Base-by-base conservation (phyloP, 2,113 vertebrate genomes). In the Tyrannus savana region DNA sequence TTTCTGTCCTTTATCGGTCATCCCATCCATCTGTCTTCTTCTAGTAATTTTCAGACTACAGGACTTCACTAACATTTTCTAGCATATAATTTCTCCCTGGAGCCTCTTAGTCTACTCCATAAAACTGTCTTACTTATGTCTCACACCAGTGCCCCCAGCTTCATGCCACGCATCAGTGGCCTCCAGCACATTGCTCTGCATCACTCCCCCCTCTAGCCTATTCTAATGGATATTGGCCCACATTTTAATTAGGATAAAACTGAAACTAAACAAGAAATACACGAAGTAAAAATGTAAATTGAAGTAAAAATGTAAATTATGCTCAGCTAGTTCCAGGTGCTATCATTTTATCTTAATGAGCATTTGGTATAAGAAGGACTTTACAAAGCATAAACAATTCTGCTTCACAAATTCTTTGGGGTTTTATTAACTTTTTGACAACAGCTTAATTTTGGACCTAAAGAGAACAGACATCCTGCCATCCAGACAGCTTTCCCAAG, bases 1-100 rank as follows among this genome's bases (percentile, higher is more conserved):
- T 95, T 96, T 95, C 90, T 92, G 78, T 91, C 80, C 92, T 93
- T 93, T 96, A 90, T 75, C 27, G 24, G 91, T 92, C 82, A 7
- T 84, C 84, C 75, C 88, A 96, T 84, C 95, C 96, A 94, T 96
- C 97, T 96, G 96, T 89, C 91, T 97, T 97, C 93, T 72, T 72
- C 85, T 58, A 84, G 82, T 94, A 97, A 97, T 97, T 97, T 97
- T 96, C 94, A 77, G 56, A 58, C 52, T 68, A 72, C 3, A 6
- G 22, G 92, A 83, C 69, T 90, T 96, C 55, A 88, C 80, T 77
- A 94, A 74, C 87, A 67, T 97, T 96, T 96, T 90, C 81, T 53
- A 85, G 77, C 56, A 64, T 66, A 56, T 92, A 42, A 93, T 87
- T 37, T 28, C 46, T 97, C 95, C 93, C 96, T 63, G 64, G 84